Percentiles rank a stretch among this genome's conserved stretches.
These are phyloP conservation scores for Diachasmimorpha longicaudata DNA, from an alignment of 1,140 invertebrate species.

Conservation along the genomic window DNA sequence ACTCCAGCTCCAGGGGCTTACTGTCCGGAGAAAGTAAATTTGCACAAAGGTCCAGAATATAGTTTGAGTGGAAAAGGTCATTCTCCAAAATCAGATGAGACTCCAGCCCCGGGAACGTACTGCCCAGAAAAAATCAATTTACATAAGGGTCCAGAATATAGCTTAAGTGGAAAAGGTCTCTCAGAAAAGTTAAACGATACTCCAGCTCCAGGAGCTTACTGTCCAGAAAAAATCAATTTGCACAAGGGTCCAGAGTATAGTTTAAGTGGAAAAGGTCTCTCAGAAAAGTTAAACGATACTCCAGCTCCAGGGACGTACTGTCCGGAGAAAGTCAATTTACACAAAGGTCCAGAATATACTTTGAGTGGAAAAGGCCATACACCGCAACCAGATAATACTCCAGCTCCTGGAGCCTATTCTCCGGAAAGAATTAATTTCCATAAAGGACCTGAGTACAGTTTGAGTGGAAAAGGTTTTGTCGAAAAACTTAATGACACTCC, in stretches of 20 bases:
- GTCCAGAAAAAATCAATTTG: conserved; percentile 34
- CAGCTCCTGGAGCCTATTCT: conserved; percentile 66
- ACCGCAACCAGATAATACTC: conserved; percentile 59
- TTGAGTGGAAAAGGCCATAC: conserved; percentile 59
- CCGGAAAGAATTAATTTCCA: conserved; percentile 67
- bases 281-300: conserved; percentile 26
- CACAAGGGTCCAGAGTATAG: conserved; percentile 22
- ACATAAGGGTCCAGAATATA: conserved; percentile 25
- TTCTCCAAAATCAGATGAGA: conserved; percentile 53
- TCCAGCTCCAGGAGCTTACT: conserved; percentile 46
- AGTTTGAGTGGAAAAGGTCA: conserved; percentile 31
- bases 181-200: conserved; percentile 55
- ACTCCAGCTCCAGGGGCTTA: conserved; percentile 64
- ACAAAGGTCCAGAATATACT: conserved; percentile 46
- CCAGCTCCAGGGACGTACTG: conserved; percentile 62
- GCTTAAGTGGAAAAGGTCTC: conserved; percentile 28
- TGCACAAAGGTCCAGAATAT: conserved; percentile 26
- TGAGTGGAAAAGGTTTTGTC: conserved; percentile 26
- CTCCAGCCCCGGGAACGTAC: conserved; percentile 65
- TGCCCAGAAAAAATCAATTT: conserved; percentile 68
- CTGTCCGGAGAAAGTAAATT: conserved; percentile 68
- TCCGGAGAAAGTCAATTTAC: conserved; percentile 68
- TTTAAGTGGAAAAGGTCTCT: neutral
- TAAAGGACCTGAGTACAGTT: conserved; percentile 30
- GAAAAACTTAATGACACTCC: conserved; percentile 60